Evolutionary conservation across 2,888 invertebrate species (phyloP), one percentile per base, ranked within the genome.

Genomic region (Bugula neritina): DNA sequence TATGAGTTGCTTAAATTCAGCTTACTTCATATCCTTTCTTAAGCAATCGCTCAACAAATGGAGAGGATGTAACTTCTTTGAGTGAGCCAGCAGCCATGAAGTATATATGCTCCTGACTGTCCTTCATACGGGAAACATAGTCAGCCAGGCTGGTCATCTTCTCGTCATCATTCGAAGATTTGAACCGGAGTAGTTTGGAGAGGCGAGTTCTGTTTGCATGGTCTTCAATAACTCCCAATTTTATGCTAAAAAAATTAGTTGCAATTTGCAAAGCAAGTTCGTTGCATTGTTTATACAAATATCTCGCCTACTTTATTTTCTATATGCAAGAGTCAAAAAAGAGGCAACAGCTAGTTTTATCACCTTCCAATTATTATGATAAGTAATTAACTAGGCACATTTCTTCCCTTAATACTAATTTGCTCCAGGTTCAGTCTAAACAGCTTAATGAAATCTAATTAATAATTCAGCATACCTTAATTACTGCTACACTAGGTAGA

Each of bases 161-260:
- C 75, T 89, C 87, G 54, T 82, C 81, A 34, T 86, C 85, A 80
- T 89, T 87, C 17, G 97, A 97, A 1, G 93, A 91, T 74, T 75
- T 79, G 89, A 98, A 99, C 78, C 91, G 89, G 76, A 99, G 87
- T 73, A 99, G 88, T 86, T 99, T 99, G 74, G 97, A 94, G 72
- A 99, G 87, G 72, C 99, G 90, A 69, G 94, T 94, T 74, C 98
- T 90, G 87, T 99, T 99, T 78, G 92, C 90, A 55, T 96, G 92
- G 86, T 99, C 99, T 87, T 99, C 99, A 88, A 98, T 95, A 29
- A 97, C 90, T 73, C 99, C 99, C 78, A 97, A 87, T 86, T 97
- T 96, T 77, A 96, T 89, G 86, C 90, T 91, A 81, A 72, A 82
- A 81, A 58, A 35, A 72, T 17, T 43, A 10, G 43, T 5, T 43